Evolutionary conservation across 2,888 invertebrate genomes (phyloP).

Genomic region (Cloeon dipterum): DNA sequence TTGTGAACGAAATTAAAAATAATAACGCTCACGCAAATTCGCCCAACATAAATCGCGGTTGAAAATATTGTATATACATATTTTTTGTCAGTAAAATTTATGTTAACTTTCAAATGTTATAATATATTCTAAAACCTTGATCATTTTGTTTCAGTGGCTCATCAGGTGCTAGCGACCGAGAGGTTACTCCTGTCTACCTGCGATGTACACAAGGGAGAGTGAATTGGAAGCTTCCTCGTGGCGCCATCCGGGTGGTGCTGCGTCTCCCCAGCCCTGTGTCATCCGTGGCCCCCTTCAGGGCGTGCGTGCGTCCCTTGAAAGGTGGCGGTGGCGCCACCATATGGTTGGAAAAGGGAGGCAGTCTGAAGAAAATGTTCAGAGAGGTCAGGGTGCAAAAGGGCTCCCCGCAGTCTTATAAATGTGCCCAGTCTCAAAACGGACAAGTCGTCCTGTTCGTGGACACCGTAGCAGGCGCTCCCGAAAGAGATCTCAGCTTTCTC

Average conservation of each 20-base stretch:
- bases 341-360: neutral
- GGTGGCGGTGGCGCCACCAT: neutral
- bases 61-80: too few species aligned
- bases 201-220: slow-evolving; percentile 47
- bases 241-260: slow-evolving; percentile 43
- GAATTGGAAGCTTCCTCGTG: slow-evolving; percentile 52
- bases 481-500: slow-evolving; percentile 23
- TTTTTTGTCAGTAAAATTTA: too few species aligned
- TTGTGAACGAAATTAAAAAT: too few species aligned
- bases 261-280: slow-evolving; percentile 26
- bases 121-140: neutral
- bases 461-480: slow-evolving; percentile 15
- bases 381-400: neutral
- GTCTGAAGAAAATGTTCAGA: neutral
- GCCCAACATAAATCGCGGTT: too few species aligned
- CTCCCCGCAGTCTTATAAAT: neutral
- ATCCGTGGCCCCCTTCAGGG: slow-evolving; percentile 34
- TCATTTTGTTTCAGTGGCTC: slow-evolving; percentile 1
- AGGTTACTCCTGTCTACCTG: slow-evolving; percentile 52
- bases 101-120: neutral
- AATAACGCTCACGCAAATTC: too few species aligned
- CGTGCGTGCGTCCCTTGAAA: slow-evolving; percentile 27
- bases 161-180: slow-evolving; percentile 25
- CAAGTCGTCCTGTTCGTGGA: slow-evolving; percentile 44
- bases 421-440: slow-evolving; percentile 20